These are phyloP conservation scores for Paramormyrops hopkinsi DNA, from an alignment of 2,797 vertebrate species.

Conservation along the genomic window DNA sequence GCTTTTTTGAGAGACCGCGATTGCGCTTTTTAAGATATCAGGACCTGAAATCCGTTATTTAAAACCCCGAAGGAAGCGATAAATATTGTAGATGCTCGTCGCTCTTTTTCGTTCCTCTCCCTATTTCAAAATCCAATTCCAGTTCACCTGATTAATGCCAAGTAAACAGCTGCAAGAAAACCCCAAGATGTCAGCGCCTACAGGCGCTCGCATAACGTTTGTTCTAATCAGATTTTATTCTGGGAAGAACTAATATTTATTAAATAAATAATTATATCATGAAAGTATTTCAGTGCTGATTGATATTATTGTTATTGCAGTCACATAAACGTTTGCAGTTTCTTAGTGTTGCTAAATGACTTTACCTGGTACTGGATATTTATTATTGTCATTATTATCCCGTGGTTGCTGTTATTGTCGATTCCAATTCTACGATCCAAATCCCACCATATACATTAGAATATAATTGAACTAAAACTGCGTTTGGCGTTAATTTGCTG, in stretches of 20 bases:
- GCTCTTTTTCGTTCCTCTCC: constrained; percentile 36
- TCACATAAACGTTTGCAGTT: not conserved
- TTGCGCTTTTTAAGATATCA: constrained; percentile 29
- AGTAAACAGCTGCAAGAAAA: constrained; percentile 62
- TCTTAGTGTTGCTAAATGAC: not conserved
- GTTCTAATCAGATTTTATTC: constrained; percentile 64
- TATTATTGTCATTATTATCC: constrained; percentile 3
- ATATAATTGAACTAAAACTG: not conserved
- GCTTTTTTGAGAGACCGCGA: constrained; percentile 34
- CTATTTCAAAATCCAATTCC: constrained; percentile 59
- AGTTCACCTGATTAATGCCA: constrained; percentile 69
- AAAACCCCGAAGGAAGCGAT: constrained; percentile 47
- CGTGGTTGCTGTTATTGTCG: not conserved
- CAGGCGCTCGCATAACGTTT: constrained; percentile 61
- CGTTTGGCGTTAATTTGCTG: not conserved
- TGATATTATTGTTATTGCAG: not conserved
- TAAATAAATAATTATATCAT: not conserved
- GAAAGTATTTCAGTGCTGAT: constrained; percentile 1
- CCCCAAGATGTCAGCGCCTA: constrained; percentile 64
- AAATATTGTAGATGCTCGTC: constrained; percentile 51
- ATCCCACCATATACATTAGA: not conserved
- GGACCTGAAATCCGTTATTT: constrained; percentile 46
- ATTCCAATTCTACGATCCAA: not conserved
- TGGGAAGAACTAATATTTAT: constrained; percentile 44
- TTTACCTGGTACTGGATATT: not conserved